A percentile compares a stretch with the other conserved stretches of the same genome.
These are phyloP conservation scores for Phataginus tetradactyla DNA, from an alignment of 2,797 vertebrate species.

Conservation along the genomic window DNA sequence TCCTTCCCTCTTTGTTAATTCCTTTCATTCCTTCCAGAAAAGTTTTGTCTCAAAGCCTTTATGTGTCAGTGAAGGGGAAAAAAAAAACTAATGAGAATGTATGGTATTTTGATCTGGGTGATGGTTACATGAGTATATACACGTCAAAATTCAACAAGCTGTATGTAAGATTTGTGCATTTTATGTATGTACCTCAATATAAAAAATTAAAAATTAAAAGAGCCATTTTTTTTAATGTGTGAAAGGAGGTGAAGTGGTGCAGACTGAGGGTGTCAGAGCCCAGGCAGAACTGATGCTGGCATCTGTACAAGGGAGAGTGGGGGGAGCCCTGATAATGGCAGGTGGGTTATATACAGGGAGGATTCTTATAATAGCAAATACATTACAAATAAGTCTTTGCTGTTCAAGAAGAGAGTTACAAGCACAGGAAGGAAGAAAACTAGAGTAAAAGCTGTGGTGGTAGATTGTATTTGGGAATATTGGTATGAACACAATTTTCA, in stretches of 20 bases:
- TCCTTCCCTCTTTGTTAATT: background rate
- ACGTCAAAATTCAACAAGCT: too few species aligned
- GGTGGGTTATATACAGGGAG: rapidly evolving
- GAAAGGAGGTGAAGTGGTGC: background rate
- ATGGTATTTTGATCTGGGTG: too few species aligned
- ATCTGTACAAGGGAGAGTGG: too few species aligned
- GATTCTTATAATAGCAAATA: background rate
- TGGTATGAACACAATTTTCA: background rate
- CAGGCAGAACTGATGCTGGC: background rate
- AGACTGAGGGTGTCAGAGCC: background rate
- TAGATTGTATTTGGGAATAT: background rate
- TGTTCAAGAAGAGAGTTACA: background rate
- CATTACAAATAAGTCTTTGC: background rate
- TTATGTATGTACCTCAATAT: too few species aligned
- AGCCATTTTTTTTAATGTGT: too few species aligned
- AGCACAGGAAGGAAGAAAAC: background rate
- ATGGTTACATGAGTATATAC: too few species aligned
- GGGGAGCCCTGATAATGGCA: rapidly evolving
- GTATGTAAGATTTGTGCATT: too few species aligned
- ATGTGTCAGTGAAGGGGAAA: too few species aligned
- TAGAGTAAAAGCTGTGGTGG: background rate
- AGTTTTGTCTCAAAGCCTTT: background rate
- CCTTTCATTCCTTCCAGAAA: background rate
- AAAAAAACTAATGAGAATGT: too few species aligned
- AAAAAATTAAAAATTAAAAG: too few species aligned